Evolutionary conservation across 2,797 vertebrate genomes (phyloP), one percentile per base, ranked within the genome.

Genomic region (Lerista edwardsae): DNA sequence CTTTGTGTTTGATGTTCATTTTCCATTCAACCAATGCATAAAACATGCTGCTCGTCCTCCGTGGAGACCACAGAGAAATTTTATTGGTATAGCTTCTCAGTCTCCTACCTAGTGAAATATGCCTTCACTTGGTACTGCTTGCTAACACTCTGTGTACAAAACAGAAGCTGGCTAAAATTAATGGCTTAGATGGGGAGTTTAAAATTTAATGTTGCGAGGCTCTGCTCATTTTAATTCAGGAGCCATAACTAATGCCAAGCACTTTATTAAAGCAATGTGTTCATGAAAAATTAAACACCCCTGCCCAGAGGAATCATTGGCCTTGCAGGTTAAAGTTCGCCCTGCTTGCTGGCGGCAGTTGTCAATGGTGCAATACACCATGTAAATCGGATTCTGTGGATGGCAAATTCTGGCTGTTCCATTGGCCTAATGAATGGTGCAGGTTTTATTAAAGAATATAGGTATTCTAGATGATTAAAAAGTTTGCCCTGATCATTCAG

Each of bases 261-360:
- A 91, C 75, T 91, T 94, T 93, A 90, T 95, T 95, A 94, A 93
- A 91, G 84, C 75, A 87, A 57, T 89, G 90, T 80, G 84, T 91
- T 90, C 79, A 84, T 91, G 88, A 90, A 93, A 90, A 91, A 91
- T 93, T 93, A 85, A 93, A 83, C 85, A 85, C 65, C 73, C 59
- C 57, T 80, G 85, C 83, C 81, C 91, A 83, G 89, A 92, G 91
- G 92, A 94, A 79, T 80, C 89, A 79, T 83, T 91, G 91, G 81
- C 89, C 80, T 93, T 84, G 87, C 80, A 89, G 87, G 88, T 91
- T 94, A 90, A 91, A 91, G 87, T 92, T 93, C 80, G 84, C 64
- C 51, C 89, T 44, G 51, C 84, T 71, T 87, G 55, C 79, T 79
- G 65, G 90, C n/a, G 25, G 31, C 87, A 89, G 62, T 82, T 47